Base-by-base conservation (phyloP, 2,797 vertebrate genomes). In the Acanthopagrus latus region DNA sequence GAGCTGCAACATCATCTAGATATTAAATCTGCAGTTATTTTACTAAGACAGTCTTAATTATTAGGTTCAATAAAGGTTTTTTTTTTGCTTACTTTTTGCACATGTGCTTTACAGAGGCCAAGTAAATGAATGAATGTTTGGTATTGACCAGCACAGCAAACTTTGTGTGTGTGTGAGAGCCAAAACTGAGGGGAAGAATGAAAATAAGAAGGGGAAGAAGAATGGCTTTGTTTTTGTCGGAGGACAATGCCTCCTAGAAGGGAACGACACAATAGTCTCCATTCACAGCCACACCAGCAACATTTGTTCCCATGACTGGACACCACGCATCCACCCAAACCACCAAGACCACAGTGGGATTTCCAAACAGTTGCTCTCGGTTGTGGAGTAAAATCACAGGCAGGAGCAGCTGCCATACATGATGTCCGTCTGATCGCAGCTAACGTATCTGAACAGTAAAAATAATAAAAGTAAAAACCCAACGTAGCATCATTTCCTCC, bases 201-300 rank as follows among this genome's bases (percentile, higher is more conserved):
- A 66, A 51, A 74, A 69, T 46, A 55, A 64, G 64, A 64, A 50
- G 23, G 44, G 68, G 68, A 56, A 78, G 79, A 77, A 64, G 66
- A 69, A 68, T 54, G 71, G 71, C 85, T 84, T 86, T 93, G 89
- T 90, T 86, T 88, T 72, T 47, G 69, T 75, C 73, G 1, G 76
- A 81, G 83, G 76, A 93, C 92, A 92, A 89, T 88, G 85, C 51
- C 74, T 87, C 68, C 74, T 83, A 85, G 74, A 87, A 64, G 51
- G 48, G 14, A 47, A 1, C 7, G 9, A 80, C 72, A 94, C 92
- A 94, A 93, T 85, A 66, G 73, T 23, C 47, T 74, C 71, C 81
- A 90, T 94, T 94, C 89, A 94, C 74, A 52, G 69, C 71, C 62
- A 70, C 69, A 75, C 18, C 83, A 74, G 74, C 86, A 81, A 59